Evolutionary conservation across 30 jellyfish, hydroid and myxozoan genomes (phyloP), one percentile per base, ranked within the genome.

Genomic region (Hydractinia echinata): DNA sequence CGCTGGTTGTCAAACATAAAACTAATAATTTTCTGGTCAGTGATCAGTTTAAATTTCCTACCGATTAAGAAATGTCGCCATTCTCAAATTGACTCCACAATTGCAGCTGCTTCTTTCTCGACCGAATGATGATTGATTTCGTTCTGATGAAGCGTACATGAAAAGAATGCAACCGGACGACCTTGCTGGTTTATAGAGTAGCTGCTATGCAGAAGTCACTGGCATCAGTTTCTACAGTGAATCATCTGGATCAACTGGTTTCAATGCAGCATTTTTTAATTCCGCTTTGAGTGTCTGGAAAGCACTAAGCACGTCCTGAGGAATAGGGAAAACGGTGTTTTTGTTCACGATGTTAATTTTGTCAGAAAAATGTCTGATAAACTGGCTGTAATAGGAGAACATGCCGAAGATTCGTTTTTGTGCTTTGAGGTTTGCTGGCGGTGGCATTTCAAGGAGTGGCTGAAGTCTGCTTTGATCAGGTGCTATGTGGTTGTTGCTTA

Each of bases 201-300:
- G 82, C 87, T 19, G 95, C 82, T 49, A 87, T 83, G 5, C 93
- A 90, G 54, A 51, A 60, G 21, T 88, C 96, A 51, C 83, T 69
- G 6, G 91, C 92, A 77, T 83, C 91, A 4, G 95, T 83, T 84
- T 88, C 95, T 72, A 88, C 53, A 61, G 18, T 73, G 85, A 83
- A 74, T 21, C 53, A 7, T 77, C 56, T 77, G 84, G 85, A 55
- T 77, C 85, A 11, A 77, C 16, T 10, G 85, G 49, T 55, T 13
- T 10, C 10, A 77, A 39, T 54, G 84, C 53, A 9, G 85, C 85
- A 77, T 77, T 61, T 77, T 77, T 54, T 10, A 20, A 15, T 11
- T 77, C 84, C 11, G 48, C 15, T 48, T 77, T 61, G 10, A 61
- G 55, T 77, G 48, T 39, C 13, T 77, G 84, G 84, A 77, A 77